Percentiles rank a stretch among this genome's conserved stretches.
phyloP scores from a whole-genome alignment of 2,797 vertebrate species.

The Peromyscus melanophrys region DNA sequence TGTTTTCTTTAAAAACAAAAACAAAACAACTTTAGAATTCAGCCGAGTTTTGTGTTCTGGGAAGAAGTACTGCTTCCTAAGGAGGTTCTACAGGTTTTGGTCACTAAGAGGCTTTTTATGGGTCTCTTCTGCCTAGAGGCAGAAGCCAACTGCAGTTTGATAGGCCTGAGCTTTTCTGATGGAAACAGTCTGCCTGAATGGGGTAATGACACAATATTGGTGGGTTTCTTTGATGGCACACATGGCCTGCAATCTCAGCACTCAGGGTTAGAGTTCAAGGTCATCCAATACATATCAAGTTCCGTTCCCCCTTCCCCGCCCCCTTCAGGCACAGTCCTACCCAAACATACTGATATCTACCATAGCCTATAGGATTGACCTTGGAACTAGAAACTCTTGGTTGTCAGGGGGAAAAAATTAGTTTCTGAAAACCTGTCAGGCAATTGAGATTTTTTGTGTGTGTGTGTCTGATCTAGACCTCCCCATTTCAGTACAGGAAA shows the following conservation, averaged over 20 bases:
- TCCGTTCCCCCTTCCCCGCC: too few relatives aligned
- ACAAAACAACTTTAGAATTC: not conserved
- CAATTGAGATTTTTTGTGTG: not conserved
- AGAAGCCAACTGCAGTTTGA: not conserved
- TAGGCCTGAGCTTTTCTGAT: constrained; percentile 1
- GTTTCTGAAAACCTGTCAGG: not conserved
- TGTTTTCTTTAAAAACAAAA: not conserved
- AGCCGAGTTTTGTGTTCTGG: constrained; percentile 45
- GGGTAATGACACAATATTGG: not conserved
- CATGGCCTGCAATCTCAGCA: not conserved
- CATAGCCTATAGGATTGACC: not conserved
- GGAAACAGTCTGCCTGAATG: not conserved
- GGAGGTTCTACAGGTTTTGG: not conserved
- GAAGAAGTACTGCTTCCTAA: not conserved
- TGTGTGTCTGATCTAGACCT: not conserved
- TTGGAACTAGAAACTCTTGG: constrained; percentile 16
- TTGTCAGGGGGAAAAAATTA: not conserved
- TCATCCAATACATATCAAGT: not conserved
- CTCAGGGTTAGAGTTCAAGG: not conserved
- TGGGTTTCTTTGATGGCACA: not conserved
- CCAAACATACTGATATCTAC: not conserved
- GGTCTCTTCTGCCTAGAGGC: not conserved
- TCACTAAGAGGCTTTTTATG: not conserved
- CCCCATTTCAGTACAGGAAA: not conserved
- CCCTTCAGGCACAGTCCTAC: not conserved